Conservation (phyloP, 2,113 vertebrate species). For the Pipa parva region DNA sequence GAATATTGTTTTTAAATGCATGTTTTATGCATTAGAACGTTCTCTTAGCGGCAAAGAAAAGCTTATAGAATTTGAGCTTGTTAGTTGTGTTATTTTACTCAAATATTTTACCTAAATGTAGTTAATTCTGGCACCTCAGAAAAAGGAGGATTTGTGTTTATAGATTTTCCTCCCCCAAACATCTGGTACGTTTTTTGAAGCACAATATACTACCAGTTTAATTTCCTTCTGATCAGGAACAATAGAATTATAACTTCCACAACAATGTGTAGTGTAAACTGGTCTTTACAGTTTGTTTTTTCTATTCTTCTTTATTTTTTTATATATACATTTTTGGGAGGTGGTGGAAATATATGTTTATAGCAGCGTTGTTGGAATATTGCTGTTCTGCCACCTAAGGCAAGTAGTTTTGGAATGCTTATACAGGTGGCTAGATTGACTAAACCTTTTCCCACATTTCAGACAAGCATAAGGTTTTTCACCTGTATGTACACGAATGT, state of each 20-base stretch:
- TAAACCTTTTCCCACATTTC: constrained; percentile 95
- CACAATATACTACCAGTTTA: background rate
- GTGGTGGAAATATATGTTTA: constrained; percentile 45
- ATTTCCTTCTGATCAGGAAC: background rate
- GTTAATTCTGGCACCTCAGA: constrained; percentile 8
- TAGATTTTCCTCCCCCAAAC: constrained; percentile 3
- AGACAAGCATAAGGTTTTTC: constrained; percentile 94
- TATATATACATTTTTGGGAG: too few relatives aligned
- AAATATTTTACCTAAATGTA: background rate
- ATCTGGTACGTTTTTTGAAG: background rate
- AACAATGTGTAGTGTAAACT: background rate
- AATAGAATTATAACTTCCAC: background rate
- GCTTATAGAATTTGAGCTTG: constrained; percentile 16
- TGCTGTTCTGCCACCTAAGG: constrained; percentile 92
- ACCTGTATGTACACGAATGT: constrained; percentile 94
- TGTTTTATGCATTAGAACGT: constrained; percentile 11
- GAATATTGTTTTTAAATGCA: constrained; percentile 16
- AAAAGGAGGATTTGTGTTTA: constrained; percentile 17
- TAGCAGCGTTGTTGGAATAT: constrained; percentile 82
- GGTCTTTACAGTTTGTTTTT: constrained; percentile 8
- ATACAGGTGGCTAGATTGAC: constrained; percentile 94
- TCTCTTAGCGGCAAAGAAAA: constrained; percentile 13
- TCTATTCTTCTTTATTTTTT: background rate
- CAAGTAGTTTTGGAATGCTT: constrained; percentile 98
- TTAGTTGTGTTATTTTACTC: constrained; percentile 23